Conservation (phyloP, 2,113 vertebrate genomes). For the Callopanchax toddi region DNA sequence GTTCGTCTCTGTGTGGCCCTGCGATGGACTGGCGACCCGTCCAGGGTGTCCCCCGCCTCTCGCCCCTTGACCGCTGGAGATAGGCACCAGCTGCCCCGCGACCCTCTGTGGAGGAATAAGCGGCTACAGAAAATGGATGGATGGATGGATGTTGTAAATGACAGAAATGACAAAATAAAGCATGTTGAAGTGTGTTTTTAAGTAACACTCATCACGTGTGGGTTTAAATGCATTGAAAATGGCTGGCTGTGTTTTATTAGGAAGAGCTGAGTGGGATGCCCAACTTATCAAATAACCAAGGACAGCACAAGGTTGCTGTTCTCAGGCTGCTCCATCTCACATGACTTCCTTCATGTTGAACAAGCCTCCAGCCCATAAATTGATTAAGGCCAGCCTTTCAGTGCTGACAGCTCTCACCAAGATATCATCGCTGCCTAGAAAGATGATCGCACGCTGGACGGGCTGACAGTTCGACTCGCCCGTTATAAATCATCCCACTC, state of each 20-base stretch:
- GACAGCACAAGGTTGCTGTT: conserved; percentile 69
- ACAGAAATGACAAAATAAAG: background rate
- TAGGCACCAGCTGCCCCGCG: too few species aligned
- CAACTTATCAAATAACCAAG: conserved; percentile 50
- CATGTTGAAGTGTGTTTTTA: background rate
- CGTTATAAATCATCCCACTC: conserved; percentile 63
- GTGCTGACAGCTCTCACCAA: conserved; percentile 66
- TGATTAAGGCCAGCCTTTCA: conserved; percentile 78
- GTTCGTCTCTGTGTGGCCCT: too few species aligned
- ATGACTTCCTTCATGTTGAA: conserved; percentile 61
- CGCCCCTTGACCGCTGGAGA: too few species aligned
- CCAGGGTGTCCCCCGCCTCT: too few species aligned
- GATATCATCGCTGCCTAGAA: conserved; percentile 71
- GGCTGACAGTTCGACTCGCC: conserved; percentile 51
- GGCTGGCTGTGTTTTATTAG: conserved; percentile 18
- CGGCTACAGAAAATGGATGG: too few species aligned
- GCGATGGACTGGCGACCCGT: too few species aligned
- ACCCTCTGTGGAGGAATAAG: too few species aligned
- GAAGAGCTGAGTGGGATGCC: conserved; percentile 10
- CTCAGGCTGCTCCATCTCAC: conserved; percentile 49
- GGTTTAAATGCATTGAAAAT: background rate
- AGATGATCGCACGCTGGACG: conserved; percentile 50
- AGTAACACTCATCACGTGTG: conserved; percentile 20
- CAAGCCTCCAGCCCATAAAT: conserved; percentile 67
- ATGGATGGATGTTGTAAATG: too few species aligned